A percentile compares a stretch with the other conserved stretches of the same genome.
These are phyloP conservation scores for Brachionus calyciflorus DNA, from an alignment of 1,140 invertebrate genomes.

Conservation along the genomic window DNA sequence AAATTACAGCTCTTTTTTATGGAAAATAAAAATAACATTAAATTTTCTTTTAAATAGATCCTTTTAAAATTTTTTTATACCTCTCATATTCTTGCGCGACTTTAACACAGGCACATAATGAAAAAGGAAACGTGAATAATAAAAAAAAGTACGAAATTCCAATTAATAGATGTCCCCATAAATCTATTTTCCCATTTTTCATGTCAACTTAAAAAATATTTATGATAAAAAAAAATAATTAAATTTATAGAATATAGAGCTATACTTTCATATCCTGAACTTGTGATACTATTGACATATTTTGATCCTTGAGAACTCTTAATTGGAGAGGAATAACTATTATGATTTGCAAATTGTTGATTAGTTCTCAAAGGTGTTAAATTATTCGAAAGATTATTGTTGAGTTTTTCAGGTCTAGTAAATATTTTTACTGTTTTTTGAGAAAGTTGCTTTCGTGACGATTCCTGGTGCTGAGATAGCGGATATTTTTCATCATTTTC, in stretches of 20 bases:
- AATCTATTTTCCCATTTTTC: not conserved
- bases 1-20: slow-evolving; percentile 48
- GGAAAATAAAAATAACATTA: too few species aligned
- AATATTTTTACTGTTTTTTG: slow-evolving; percentile 25
- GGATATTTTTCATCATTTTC: slow-evolving; percentile 20
- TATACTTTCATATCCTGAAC: too few species aligned
- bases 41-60: too few species aligned
- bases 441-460: not conserved
- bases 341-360: not conserved
- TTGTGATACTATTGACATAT: too few species aligned
- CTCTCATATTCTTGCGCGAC: slow-evolving; percentile 40
- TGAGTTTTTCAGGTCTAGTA: not conserved
- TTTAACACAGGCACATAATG: slow-evolving; percentile 46
- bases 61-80: too few species aligned
- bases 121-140: slow-evolving; percentile 46
- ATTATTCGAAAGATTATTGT: not conserved
- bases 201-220: not conserved
- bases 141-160: slow-evolving; percentile 22
- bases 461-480: not conserved
- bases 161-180: slow-evolving; percentile 24
- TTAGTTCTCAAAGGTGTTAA: not conserved
- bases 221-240: too few species aligned
- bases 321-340: not conserved
- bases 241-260: too few species aligned
- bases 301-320: too few species aligned